Percentiles rank a stretch among this genome's conserved stretches.
Evolutionary conservation across 1,140 invertebrate species (phyloP).

Genomic region (Octopus sinensis): DNA sequence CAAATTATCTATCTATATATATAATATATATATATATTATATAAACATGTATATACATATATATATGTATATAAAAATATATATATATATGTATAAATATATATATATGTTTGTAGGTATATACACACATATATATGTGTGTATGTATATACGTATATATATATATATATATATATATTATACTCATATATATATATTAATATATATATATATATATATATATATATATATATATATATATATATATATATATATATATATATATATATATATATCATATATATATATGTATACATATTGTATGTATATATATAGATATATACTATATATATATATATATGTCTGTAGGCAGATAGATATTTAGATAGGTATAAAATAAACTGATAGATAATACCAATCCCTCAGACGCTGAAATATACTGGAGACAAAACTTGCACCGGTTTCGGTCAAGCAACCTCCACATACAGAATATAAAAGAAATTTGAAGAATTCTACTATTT

Average conservation of each 20-base stretch:
- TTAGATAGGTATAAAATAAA: too few species aligned
- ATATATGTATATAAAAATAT: neutral
- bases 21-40: neutral
- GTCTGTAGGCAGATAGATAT: neutral
- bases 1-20: too few species aligned
- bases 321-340: too few species aligned
- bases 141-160: neutral
- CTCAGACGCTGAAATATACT: too few species aligned
- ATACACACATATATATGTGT: neutral
- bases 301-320: too few species aligned
- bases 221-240: slow-evolving; percentile 5
- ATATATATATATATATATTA: neutral
- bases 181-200: neutral
- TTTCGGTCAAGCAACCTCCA: too few species aligned
- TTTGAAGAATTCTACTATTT: too few species aligned
- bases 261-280: too few species aligned
- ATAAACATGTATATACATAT: neutral
- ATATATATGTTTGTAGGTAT: neutral
- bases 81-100: neutral
- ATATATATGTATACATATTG: too few species aligned
- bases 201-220: neutral
- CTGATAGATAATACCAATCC: too few species aligned
- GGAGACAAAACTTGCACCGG: too few species aligned
- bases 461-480: too few species aligned
- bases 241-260: neutral